Percentiles rank a stretch among this genome's conserved stretches.
These are phyloP conservation scores for Xiphorhynchus erythropygius DNA, from an alignment of 2,797 vertebrate species.

Conservation along the genomic window DNA sequence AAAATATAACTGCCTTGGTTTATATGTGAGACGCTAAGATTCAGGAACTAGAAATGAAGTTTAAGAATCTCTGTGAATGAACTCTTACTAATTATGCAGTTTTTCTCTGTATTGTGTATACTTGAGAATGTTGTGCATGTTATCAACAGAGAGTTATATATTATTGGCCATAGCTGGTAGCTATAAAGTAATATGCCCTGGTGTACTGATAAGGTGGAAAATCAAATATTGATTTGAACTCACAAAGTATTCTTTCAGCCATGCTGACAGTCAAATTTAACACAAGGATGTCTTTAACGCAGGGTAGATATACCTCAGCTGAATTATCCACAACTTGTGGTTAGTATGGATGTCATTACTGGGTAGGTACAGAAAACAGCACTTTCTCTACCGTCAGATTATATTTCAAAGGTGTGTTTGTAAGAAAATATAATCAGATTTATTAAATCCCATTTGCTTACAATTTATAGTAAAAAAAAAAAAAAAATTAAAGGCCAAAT, in stretches of 20 bases:
- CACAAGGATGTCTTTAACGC: background rate
- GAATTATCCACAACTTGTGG: background rate
- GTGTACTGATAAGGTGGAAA: background rate
- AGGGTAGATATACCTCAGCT: background rate
- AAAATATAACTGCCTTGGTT: background rate
- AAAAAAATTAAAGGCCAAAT: background rate
- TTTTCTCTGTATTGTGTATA: background rate
- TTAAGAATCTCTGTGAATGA: background rate
- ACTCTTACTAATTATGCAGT: background rate
- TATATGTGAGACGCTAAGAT: background rate
- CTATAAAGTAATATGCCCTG: background rate
- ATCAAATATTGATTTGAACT: background rate
- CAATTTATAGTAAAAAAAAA: background rate
- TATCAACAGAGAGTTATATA: background rate
- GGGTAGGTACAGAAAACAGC: background rate
- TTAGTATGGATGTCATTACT: background rate
- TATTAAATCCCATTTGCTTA: background rate
- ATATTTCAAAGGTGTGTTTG: background rate
- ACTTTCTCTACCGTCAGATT: background rate
- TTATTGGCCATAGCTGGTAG: background rate
- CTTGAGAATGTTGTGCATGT: background rate
- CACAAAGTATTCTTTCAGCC: background rate
- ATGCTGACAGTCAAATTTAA: background rate
- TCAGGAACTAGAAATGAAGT: background rate
- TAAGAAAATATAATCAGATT: background rate